Conservation (phyloP, 2,113 vertebrate genomes). For the Colius striatus region DNA sequence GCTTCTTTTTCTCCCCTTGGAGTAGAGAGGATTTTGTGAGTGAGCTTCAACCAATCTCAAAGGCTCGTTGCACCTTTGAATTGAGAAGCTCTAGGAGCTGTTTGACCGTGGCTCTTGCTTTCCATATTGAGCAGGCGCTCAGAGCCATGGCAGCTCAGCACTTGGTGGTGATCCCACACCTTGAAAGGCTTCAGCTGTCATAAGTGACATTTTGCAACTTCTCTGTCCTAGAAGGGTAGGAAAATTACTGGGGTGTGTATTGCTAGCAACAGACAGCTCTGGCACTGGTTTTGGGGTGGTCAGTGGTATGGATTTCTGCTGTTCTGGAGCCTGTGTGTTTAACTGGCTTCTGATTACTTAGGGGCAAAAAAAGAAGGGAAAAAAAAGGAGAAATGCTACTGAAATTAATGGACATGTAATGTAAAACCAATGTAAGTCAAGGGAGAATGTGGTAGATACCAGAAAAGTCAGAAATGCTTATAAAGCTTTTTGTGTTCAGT, state of each 20-base stretch:
- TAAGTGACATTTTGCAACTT: background rate
- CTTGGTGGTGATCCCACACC: background rate
- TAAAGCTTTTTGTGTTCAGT: background rate
- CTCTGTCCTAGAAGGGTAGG: background rate
- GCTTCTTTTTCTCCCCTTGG: background rate
- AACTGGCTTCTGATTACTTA: background rate
- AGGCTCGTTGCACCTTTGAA: slow-evolving; percentile 26
- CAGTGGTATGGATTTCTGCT: background rate
- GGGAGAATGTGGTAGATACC: background rate
- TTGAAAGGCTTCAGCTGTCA: slow-evolving; percentile 7
- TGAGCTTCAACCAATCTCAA: background rate
- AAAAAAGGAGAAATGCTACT: background rate
- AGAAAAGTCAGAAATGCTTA: background rate
- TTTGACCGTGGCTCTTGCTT: background rate
- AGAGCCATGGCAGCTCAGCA: background rate
- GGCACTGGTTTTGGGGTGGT: background rate
- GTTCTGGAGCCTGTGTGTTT: background rate
- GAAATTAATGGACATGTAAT: background rate
- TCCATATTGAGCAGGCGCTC: background rate
- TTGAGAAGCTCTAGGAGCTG: background rate
- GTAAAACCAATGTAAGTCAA: background rate
- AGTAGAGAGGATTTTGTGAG: background rate
- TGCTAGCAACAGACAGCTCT: background rate
- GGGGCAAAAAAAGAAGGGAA: too few species aligned
- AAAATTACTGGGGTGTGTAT: background rate